Base-by-base conservation (phyloP, 2,113 vertebrate genomes). In the Phoenicopterus ruber region DNA sequence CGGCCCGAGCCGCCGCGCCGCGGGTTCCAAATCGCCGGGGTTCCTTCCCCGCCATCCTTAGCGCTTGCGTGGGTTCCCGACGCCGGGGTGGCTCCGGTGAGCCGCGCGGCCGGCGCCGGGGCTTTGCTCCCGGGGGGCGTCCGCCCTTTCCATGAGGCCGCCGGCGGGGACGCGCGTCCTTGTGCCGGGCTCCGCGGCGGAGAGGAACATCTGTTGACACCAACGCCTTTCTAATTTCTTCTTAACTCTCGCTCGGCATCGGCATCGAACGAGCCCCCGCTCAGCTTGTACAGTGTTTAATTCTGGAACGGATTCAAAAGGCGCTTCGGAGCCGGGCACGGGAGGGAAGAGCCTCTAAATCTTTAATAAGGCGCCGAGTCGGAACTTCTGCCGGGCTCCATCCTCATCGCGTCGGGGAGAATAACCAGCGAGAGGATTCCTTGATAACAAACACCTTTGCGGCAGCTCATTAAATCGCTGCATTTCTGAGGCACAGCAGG, bases 401-500 rank as follows among this genome's bases (percentile, higher is more conserved):
- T 88, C 95, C 95, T 90, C 87, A 13, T 82, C 24, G 21, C 47
- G 8, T 6, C 18, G 85, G 90, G 69, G 91, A 97, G 95, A 89
- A 86, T 5, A 90, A 25, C 93, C 96, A n/a, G 96, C 93, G 93
- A 70, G 70, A 86, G 97, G 92, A 97, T 96, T 97, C 96, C 97
- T 82, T 96, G 42, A 85, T 81, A 95, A 83, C 98, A 97, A 97
- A 97, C 97, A 98, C 97, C 98, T 98, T 90, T 85, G 96, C 95
- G 96, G 98, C 97, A 94, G 94, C 98, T 98, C 98, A 98, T 98
- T 98, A 98, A 98, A 98, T 97, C 97, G 94, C 93, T 49, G 98
- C 93, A 44, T 96, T 97, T 97, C 97, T 97, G 98, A 97, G 38
- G 97, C 98, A 80, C 98, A 98, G 98, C 98, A 72, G 98, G 98